Base-by-base conservation (phyloP, 2,797 vertebrate species). In the Gymnodraco acuticeps region DNA sequence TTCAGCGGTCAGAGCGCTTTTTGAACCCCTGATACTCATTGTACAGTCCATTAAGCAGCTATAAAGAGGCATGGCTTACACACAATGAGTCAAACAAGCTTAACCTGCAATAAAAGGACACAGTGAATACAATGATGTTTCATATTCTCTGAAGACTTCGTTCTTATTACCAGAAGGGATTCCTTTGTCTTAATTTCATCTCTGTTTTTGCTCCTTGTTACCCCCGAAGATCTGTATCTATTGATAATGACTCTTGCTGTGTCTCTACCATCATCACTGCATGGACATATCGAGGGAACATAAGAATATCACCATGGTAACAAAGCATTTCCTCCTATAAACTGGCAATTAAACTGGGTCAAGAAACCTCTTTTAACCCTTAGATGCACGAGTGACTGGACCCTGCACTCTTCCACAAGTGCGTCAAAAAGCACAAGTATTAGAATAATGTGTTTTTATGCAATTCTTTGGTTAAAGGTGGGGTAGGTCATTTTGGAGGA, bases 261-360 rank as follows among this genome's bases (percentile, higher is more conserved):
- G 70, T 83, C 77, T 75, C 72, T 70, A 56, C 70, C 74, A 69
- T 83, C 84, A 86, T 91, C 86, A 90, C 75, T 68, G 69, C 85
- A 69, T 70, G 60, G 64, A 81, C 38, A 78, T 79, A 83, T 88
- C 77, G 38, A 15, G 78, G 84, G 83, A 80, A 80, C 31, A 20
- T 77, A 59, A 64, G 64, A 62, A 80, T n/a, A 65, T 93, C 48
- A 56, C 87, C 77, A 88, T 87, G 78, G 87, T 75, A 90, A 91
- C 88, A 74, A 50, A 84, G 76, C 70, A 64, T 77, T 38, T 46
- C 59, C 33, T 77, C 53, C 73, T 50, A 91, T 89, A 90, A 92
- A 92, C 78, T 90, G 89, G 64, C 81, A 83, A 80, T 90, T 92
- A 89, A 93, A 92, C 86, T 86, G 74, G 92, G 92, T 91, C 86